Conservation (phyloP, 2,797 vertebrate genomes). For the Anguilla anguilla region DNA sequence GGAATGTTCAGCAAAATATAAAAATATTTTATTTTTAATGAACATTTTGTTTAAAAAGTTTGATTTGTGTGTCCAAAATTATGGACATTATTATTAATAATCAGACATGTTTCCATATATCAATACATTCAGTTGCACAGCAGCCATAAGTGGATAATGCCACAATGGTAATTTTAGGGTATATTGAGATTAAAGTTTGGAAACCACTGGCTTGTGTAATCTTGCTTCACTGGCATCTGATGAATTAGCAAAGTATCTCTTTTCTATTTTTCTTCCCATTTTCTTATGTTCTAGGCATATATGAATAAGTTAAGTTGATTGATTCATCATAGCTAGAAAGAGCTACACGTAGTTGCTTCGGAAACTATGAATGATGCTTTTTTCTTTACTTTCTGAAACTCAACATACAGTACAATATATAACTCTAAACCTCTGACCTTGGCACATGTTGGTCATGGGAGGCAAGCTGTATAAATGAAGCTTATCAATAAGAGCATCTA, state of each 20-base stretch:
- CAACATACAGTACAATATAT: neutral
- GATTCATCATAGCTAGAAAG: neutral
- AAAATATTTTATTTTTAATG: no score
- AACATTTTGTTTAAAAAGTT: no score
- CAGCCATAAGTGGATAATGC: conserved; percentile 32
- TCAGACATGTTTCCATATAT: no score
- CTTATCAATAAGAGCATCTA: neutral
- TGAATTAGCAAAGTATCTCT: neutral
- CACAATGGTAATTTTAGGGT: neutral
- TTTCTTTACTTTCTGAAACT: neutral
- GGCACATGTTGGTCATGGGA: neutral
- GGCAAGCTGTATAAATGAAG: neutral
- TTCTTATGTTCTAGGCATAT: conserved; percentile 4
- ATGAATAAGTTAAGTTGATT: neutral
- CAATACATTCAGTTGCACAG: neutral
- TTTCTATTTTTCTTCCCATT: neutral
- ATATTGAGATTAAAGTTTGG: neutral
- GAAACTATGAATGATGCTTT: neutral
- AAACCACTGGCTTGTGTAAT: neutral
- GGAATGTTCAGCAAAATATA: neutral
- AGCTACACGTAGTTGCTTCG: neutral
- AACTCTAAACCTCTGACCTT: neutral
- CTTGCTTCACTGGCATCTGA: neutral
- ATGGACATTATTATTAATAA: no score
- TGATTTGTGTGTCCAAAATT: no score